phyloP scores from a whole-genome alignment of 1,140 invertebrate genomes.

The Zophobas atratus region DNA sequence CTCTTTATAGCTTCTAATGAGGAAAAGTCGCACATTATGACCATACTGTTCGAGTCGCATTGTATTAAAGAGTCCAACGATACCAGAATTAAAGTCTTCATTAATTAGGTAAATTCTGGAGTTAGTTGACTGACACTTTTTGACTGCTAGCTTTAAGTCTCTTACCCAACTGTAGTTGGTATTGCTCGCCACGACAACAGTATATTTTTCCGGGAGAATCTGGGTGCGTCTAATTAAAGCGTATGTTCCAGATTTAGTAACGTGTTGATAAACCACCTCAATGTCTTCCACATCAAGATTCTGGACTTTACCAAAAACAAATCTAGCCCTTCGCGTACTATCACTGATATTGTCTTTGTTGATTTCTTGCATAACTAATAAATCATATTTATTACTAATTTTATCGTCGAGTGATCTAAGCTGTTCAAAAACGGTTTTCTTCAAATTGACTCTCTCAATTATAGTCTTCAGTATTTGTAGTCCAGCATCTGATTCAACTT shows the following conservation, averaged over 20 bases:
- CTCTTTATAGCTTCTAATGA: slow-evolving; percentile 76
- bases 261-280: slow-evolving; percentile 69
- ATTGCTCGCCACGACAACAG: slow-evolving; percentile 76
- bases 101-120: slow-evolving; percentile 80
- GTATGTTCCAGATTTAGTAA: slow-evolving; percentile 72
- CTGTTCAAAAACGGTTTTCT: not conserved
- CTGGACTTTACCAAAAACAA: slow-evolving; percentile 84
- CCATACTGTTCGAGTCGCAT: slow-evolving; percentile 88
- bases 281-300: slow-evolving; percentile 70
- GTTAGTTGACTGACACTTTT: slow-evolving; percentile 71
- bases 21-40: slow-evolving; percentile 78
- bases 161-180: slow-evolving; percentile 88
- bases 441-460: slow-evolving; percentile 8
- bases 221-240: slow-evolving; percentile 74
- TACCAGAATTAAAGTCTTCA: slow-evolving; percentile 79
- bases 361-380: slow-evolving; percentile 75
- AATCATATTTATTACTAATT: slow-evolving; percentile 57
- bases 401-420: not conserved
- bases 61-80: slow-evolving; percentile 92
- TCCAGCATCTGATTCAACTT: slow-evolving; percentile 70
- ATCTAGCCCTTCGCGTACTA: slow-evolving; percentile 81
- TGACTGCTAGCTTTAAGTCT: slow-evolving; percentile 79
- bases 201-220: slow-evolving; percentile 66
- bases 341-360: slow-evolving; percentile 73
- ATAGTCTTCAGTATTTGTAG: not conserved